Base-by-base conservation (phyloP, 2,113 vertebrate species). In the Nicator chloris region DNA sequence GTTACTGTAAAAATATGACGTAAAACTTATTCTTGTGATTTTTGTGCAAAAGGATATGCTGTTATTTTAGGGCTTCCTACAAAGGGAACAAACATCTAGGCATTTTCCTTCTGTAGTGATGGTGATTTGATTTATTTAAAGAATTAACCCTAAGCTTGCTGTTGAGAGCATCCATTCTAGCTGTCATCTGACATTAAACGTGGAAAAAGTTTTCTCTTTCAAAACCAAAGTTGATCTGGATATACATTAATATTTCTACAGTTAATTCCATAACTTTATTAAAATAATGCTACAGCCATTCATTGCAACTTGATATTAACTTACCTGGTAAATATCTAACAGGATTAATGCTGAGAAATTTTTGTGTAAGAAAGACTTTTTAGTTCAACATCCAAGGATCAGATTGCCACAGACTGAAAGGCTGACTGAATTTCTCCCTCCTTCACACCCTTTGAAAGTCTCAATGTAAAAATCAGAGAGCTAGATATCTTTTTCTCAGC, bases 341-440 rank as follows among this genome's bases (percentile, higher is more conserved):
- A 93, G 81, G 93, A 97, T 51, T 86, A 88, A 91, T 90, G 61
- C 61, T 94, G 93, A 97, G 84, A 95, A 96, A 92, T 96, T 96
- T 93, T 94, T 93, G 7, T 89, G 50, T 96, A 93, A 94, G 80
- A 96, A 97, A 92, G 82, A 70, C 59, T 91, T 96, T 88, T 49
- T 90, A 93, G 92, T 90, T 92, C 86, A 92, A 72, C 72, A 69
- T 57, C 72, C 50, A 86, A 54, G 24, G 80, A 96, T 69, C 82
- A 90, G 82, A 70, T 87, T 96, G 78, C 57, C 86, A 95, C 51
- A 93, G 94, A 91, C 73, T 92, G 57, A 71, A 86, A 86, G 30
- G 73, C 82, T 86, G 59, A 56, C 86, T 93, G 72, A 95, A 27
- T 82, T 85, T 94, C n/a, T 87, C 24, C 44, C 54, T 95, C 73